Percentiles rank a stretch among this genome's conserved stretches.
phyloP scores from a whole-genome alignment of 2,888 invertebrate species.

The Gastrophysa polygoni region DNA sequence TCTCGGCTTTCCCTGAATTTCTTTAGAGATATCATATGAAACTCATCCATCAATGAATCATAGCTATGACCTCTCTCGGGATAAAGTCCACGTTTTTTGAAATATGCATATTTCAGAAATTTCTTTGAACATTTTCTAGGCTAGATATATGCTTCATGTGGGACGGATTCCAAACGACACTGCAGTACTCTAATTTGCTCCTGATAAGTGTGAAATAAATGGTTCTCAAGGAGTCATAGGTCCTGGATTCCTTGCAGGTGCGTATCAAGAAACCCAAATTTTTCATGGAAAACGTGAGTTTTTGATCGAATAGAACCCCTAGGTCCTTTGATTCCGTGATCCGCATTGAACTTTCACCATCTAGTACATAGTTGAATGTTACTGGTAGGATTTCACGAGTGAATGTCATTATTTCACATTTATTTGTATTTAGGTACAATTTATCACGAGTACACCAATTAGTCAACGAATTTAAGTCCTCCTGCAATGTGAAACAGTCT shows the following conservation, averaged over 20 bases:
- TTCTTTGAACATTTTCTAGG: background rate
- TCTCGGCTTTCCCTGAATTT: background rate
- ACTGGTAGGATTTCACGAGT: constrained; percentile 3
- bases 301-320: background rate
- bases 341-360: background rate
- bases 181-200: background rate
- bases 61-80: background rate
- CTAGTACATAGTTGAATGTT: constrained; percentile 2
- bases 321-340: background rate
- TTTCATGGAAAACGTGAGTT: background rate
- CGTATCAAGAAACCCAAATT: background rate
- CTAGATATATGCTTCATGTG: background rate
- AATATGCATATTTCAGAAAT: background rate
- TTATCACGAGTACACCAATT: constrained; percentile 1
- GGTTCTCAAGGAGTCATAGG: background rate
- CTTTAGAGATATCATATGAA: background rate
- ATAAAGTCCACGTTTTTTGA: no score
- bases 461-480: background rate
- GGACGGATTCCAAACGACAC: background rate
- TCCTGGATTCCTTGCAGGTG: background rate
- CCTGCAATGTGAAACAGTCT: no score
- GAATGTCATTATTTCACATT: constrained; percentile 5
- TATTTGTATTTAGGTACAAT: constrained; percentile 4
- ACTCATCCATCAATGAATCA: background rate
- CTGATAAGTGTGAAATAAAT: background rate